Conservation (phyloP, 2,888 invertebrate species). For the Drosophila gaucha region DNA sequence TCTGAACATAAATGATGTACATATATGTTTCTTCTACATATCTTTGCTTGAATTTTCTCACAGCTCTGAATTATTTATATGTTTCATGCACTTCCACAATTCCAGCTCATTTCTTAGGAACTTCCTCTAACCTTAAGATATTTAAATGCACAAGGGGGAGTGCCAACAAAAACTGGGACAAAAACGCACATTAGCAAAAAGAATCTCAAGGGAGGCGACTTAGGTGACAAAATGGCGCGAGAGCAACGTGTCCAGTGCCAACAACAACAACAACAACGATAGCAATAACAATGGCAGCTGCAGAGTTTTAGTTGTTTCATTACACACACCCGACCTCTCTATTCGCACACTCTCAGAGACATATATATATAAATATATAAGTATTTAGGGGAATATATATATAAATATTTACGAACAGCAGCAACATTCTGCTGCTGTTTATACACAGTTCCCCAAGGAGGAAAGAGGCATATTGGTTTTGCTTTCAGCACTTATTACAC, state of each 20-base stretch:
- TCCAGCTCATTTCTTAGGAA: too few relatives aligned
- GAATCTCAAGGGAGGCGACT: conserved; percentile 28
- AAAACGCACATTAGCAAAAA: conserved; percentile 30
- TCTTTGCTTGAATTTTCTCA: neutral
- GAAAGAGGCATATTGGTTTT: conserved; percentile 15
- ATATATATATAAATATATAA: neutral
- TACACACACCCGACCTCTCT: neutral
- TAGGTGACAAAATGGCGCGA: conserved; percentile 54
- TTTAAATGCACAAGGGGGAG: conserved; percentile 36
- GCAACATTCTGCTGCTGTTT: conserved; percentile 5
- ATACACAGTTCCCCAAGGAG: neutral
- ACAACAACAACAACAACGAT: neutral
- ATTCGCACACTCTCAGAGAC: neutral
- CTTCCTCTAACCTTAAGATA: conserved; percentile 2
- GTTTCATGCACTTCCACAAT: neutral
- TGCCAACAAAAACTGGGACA: conserved; percentile 15
- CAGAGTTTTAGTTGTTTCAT: conserved; percentile 45
- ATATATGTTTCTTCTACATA: neutral
- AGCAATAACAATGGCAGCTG: conserved; percentile 16
- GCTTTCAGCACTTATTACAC: neutral
- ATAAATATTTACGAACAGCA: neutral
- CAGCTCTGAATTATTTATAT: neutral
- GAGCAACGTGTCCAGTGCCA: conserved; percentile 42
- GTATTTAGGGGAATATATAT: neutral
- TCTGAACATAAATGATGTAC: neutral